A percentile compares a stretch with the other conserved stretches of the same genome.
Conservation (phyloP, 2,888 invertebrate species). For the Apotomis turbidana region DNA sequence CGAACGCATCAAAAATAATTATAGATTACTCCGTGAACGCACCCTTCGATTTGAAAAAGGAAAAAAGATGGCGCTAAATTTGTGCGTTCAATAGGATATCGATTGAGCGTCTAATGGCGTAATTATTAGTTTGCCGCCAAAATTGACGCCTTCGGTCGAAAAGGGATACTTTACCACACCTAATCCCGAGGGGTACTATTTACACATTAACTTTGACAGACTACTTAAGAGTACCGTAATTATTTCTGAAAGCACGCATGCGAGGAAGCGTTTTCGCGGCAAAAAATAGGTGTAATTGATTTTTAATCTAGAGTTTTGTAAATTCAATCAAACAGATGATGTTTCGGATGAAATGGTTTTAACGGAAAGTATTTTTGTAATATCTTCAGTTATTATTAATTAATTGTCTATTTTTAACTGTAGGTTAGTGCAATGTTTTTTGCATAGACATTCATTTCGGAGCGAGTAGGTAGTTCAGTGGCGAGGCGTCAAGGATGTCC, state of each 20-base stretch:
- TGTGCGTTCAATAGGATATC: constrained; percentile 75
- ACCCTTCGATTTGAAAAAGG: constrained; percentile 58
- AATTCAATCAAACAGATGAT: constrained; percentile 68
- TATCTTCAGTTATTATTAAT: not conserved
- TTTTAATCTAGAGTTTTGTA: constrained; percentile 63
- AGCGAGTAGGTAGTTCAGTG: too few relatives aligned
- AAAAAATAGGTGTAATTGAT: constrained; percentile 74
- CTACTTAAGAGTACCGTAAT: constrained; percentile 78
- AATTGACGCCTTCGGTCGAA: constrained; percentile 76
- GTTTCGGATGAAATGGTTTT: constrained; percentile 45
- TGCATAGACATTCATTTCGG: too few relatives aligned
- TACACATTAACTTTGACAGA: constrained; percentile 81
- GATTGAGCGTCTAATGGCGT: constrained; percentile 79
- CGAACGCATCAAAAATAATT: constrained; percentile 69
- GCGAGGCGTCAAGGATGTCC: too few relatives aligned
- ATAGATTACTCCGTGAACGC: constrained; percentile 57
- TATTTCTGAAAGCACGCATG: constrained; percentile 71
- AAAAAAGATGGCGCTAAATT: constrained; percentile 59
- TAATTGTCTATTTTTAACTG: too few relatives aligned
- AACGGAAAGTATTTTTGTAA: constrained; percentile 30
- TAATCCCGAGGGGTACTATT: constrained; percentile 72
- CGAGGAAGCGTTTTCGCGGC: constrained; percentile 59
- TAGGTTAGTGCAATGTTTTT: too few relatives aligned
- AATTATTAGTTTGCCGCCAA: constrained; percentile 74
- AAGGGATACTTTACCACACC: constrained; percentile 64